A percentile compares a stretch with the other conserved stretches of the same genome.
These are phyloP conservation scores for Drosophila insularis DNA, from an alignment of 1,140 invertebrate species.

Conservation along the genomic window DNA sequence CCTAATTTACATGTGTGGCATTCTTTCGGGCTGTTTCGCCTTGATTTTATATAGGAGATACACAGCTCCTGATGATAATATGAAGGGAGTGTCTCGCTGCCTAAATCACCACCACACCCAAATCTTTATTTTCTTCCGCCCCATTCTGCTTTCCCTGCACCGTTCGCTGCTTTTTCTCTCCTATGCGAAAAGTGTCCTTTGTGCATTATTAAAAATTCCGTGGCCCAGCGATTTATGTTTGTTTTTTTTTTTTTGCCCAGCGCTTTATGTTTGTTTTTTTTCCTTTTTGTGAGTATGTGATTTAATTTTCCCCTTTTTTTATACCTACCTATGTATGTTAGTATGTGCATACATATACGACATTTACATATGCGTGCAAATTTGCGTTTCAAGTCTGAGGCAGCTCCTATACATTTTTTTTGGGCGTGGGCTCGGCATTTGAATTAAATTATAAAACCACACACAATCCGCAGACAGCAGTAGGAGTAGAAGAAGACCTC, in stretches of 20 bases:
- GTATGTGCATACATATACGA: background rate
- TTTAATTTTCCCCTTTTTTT: slow-evolving; percentile 43
- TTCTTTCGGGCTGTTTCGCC: slow-evolving; percentile 34
- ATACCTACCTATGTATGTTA: background rate
- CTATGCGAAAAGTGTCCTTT: slow-evolving; percentile 55
- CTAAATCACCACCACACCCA: background rate
- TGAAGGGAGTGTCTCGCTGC: slow-evolving; percentile 13
- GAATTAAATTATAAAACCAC: slow-evolving; percentile 63
- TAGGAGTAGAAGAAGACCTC: background rate
- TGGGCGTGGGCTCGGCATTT: slow-evolving; percentile 45
- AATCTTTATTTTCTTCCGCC: no score
- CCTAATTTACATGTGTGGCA: slow-evolving; percentile 12
- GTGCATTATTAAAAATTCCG: slow-evolving; percentile 70
- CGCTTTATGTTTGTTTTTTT: slow-evolving; percentile 30
- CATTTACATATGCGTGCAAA: slow-evolving; percentile 2
- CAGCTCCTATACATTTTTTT: background rate
- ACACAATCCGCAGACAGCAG: background rate
- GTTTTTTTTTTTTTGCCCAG: slow-evolving; percentile 30
- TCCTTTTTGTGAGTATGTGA: slow-evolving; percentile 22
- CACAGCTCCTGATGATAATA: slow-evolving; percentile 48
- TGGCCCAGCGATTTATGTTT: slow-evolving; percentile 28
- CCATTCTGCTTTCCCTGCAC: no score
- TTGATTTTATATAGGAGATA: slow-evolving; percentile 26
- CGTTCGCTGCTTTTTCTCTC: background rate
- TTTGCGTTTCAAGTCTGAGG: slow-evolving; percentile 14